Conservation (phyloP, 2,888 invertebrate species). For the Caenorhabditis zanzibari region DNA sequence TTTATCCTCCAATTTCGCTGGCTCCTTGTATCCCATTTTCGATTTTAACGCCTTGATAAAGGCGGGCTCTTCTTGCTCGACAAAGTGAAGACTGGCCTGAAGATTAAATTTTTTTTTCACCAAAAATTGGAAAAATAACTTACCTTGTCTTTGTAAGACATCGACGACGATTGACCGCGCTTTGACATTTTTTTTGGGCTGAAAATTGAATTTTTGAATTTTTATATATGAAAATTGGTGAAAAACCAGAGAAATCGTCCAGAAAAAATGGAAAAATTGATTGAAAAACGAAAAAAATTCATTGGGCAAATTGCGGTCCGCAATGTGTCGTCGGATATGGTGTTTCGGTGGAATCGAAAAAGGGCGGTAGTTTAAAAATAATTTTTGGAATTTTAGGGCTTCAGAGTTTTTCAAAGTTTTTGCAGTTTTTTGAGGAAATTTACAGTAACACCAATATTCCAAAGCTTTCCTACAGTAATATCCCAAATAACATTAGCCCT, state of each 20-base stretch:
- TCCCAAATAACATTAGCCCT: no score
- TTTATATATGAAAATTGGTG: background rate
- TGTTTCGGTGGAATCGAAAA: background rate
- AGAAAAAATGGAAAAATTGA: background rate
- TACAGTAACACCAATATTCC: no score
- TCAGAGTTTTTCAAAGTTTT: background rate
- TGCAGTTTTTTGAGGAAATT: no score
- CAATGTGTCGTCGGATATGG: constrained; percentile 29
- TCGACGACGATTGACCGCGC: constrained; percentile 48
- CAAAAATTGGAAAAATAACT: background rate
- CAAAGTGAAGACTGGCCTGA: constrained; percentile 69
- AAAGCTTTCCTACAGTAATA: no score
- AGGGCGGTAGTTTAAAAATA: constrained; percentile 4
- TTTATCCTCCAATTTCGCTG: constrained; percentile 80
- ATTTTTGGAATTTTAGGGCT: background rate
- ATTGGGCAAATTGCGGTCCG: constrained; percentile 16
- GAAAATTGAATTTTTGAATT: background rate
- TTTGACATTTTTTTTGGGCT: constrained; percentile 50
- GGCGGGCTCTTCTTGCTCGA: constrained; percentile 79
- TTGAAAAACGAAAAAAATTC: background rate
- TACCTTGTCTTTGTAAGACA: constrained; percentile 65
- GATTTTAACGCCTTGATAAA: constrained; percentile 80
- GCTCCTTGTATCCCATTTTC: constrained; percentile 79
- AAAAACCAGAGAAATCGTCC: background rate
- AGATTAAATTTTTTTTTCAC: constrained; percentile 12